Percentiles rank a stretch among this genome's conserved stretches.
phyloP scores from a whole-genome alignment of 1,140 invertebrate genomes.

The Diabrotica virgifera region DNA sequence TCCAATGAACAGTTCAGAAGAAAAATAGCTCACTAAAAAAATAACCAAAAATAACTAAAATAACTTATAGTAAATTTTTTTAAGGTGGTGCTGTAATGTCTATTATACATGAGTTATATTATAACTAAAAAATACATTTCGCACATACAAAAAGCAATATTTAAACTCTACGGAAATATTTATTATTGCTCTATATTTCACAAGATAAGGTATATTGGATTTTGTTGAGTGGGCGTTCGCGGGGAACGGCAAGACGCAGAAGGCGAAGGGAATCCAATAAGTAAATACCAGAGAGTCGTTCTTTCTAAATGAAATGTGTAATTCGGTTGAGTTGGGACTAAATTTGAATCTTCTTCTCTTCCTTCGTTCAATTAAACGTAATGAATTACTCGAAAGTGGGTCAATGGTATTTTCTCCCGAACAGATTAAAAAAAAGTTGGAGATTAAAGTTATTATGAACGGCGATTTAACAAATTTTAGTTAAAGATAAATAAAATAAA shows the following conservation, averaged over 20 bases:
- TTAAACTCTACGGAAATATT: slow-evolving; percentile 30
- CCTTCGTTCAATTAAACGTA: slow-evolving; percentile 13
- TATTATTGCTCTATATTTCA: slow-evolving; percentile 38
- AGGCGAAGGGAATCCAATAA: slow-evolving; percentile 34
- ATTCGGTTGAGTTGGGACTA: slow-evolving; percentile 30
- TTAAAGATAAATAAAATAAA: not conserved
- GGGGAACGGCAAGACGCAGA: not conserved
- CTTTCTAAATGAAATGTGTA: slow-evolving; percentile 39
- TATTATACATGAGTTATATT: no score
- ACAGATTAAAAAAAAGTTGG: not conserved
- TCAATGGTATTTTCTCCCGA: slow-evolving; percentile 7
- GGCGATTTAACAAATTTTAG: not conserved
- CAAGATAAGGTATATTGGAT: slow-evolving; percentile 37
- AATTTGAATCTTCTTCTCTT: slow-evolving; percentile 29
- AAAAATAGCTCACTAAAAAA: no score
- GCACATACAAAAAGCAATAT: slow-evolving; percentile 5
- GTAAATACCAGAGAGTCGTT: slow-evolving; percentile 38
- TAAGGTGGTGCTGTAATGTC: no score
- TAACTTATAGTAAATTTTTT: no score
- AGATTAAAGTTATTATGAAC: no score
- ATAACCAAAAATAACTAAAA: no score
- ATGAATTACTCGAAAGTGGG: slow-evolving; percentile 17
- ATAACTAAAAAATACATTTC: no score
- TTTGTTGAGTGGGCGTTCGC: slow-evolving; percentile 21
- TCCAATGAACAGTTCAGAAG: no score